Conservation (phyloP, 2,113 vertebrate genomes). For the Uropsilus gracilis region DNA sequence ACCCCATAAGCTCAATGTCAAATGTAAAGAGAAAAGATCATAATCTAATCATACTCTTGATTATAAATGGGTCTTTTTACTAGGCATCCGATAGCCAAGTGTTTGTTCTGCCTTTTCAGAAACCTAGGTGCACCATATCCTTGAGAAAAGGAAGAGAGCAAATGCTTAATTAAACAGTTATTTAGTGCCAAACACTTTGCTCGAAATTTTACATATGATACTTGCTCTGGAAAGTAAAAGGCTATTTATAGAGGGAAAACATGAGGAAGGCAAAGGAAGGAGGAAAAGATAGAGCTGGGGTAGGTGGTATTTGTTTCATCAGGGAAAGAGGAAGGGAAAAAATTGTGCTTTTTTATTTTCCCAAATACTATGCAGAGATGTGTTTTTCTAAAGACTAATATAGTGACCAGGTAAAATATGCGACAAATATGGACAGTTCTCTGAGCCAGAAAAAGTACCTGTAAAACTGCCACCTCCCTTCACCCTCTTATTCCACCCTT, state of each 20-base stretch:
- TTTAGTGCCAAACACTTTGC: neutral
- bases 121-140: neutral
- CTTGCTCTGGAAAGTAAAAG: neutral
- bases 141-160: neutral
- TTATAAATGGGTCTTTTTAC: neutral
- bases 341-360: neutral
- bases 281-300: neutral
- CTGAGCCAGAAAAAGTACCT: conserved; percentile 57
- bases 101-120: neutral
- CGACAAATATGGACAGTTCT: conserved; percentile 40
- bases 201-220: neutral
- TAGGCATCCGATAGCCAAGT: neutral
- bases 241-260: neutral
- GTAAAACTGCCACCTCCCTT: conserved; percentile 67
- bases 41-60: neutral
- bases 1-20: neutral
- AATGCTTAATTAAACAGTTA: neutral
- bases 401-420: conserved; percentile 19
- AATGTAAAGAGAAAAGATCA: neutral
- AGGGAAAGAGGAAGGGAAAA: neutral
- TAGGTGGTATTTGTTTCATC: neutral
- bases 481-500: conserved; percentile 53
- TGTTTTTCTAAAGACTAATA: conserved; percentile 14
- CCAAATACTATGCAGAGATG: neutral
- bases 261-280: neutral